Evolutionary conservation across 1,140 invertebrate genomes (phyloP).

Genomic region (Nephotettix cincticeps): DNA sequence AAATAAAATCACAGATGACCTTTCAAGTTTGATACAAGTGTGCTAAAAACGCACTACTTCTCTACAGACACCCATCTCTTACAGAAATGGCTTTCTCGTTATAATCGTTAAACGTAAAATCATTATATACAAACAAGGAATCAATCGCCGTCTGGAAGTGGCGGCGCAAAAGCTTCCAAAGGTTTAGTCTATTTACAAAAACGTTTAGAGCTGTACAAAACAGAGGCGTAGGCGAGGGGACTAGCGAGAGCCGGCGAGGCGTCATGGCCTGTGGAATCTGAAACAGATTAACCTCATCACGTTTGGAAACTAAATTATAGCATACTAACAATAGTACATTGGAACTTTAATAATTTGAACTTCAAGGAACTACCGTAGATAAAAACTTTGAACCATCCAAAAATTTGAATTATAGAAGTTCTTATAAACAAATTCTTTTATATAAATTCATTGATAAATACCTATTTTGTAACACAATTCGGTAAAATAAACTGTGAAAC

Average conservation of each 20-base stretch:
- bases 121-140: constrained; percentile 17
- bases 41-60: constrained; percentile 31
- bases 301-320: too few species aligned
- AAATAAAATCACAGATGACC: constrained; percentile 7
- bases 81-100: constrained; percentile 20
- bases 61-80: constrained; percentile 24
- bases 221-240: neutral
- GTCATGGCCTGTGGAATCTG: constrained; percentile 77
- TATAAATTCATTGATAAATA: too few species aligned
- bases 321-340: too few species aligned
- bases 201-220: constrained; percentile 1
- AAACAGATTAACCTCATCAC: constrained; percentile 39
- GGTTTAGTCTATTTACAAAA: constrained; percentile 24
- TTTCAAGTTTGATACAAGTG: constrained; percentile 3
- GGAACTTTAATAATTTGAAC: too few species aligned
- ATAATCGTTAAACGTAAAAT: constrained; percentile 20
- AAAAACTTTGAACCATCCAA: too few species aligned
- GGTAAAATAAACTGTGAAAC: too few species aligned
- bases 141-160: neutral
- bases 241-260: constrained; percentile 59
- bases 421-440: too few species aligned
- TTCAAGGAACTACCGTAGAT: too few species aligned
- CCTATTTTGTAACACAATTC: too few species aligned
- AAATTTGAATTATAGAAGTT: too few species aligned
- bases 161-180: neutral